phyloP scores from a whole-genome alignment of 2,888 invertebrate genomes.

The Gortyna flavago region DNA sequence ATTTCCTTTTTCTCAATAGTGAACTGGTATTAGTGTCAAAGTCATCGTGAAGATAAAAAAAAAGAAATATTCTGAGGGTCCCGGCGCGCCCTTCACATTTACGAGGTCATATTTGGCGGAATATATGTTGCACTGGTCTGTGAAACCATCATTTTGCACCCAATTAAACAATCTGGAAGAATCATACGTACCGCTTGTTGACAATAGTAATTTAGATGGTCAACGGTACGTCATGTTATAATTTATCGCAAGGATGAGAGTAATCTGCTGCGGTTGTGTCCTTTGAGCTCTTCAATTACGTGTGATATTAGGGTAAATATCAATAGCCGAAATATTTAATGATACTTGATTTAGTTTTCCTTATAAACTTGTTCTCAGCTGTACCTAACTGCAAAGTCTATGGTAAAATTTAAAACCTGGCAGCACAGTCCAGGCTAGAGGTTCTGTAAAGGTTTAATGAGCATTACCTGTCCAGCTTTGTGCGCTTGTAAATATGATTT shows the following conservation, averaged over 20 bases:
- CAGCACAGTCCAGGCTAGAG: constrained; percentile 13
- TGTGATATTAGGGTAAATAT: neutral
- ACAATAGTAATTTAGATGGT: neutral
- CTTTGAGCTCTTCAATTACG: constrained; percentile 4
- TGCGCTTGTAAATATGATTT: constrained; percentile 81
- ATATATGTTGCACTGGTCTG: constrained; percentile 16
- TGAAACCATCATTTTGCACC: constrained; percentile 14
- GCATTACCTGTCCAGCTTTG: constrained; percentile 79
- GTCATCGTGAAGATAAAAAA: constrained; percentile 20
- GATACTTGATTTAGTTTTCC: neutral
- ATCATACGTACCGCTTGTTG: neutral
- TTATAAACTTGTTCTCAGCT: neutral
- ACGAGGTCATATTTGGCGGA: neutral
- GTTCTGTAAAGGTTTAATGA: constrained; percentile 74
- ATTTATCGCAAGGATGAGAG: neutral
- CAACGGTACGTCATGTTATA: constrained; percentile 1
- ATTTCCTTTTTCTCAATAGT: constrained; percentile 35
- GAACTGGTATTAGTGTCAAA: constrained; percentile 14
- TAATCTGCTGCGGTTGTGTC: neutral
- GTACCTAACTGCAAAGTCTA: neutral
- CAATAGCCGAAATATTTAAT: neutral
- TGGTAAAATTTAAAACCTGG: constrained; percentile 18
- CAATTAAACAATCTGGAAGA: constrained; percentile 33
- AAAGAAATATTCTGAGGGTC: neutral
- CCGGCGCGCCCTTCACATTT: neutral